phyloP scores from a whole-genome alignment of 2,113 vertebrate species.

The Proteles cristata region DNA sequence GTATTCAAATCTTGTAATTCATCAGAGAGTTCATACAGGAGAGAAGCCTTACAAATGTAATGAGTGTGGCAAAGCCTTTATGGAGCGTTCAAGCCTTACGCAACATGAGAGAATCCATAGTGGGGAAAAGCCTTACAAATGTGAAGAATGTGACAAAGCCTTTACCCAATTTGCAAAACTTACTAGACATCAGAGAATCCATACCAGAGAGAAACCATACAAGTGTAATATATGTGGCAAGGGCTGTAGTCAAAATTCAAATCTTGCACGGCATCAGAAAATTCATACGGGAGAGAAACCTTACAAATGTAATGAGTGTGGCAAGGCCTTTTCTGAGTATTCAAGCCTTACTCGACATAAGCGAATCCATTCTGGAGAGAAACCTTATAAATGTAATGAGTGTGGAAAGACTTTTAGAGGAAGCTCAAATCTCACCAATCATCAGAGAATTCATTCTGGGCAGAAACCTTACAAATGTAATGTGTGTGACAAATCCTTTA shows the following conservation, averaged over 20 bases:
- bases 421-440: not conserved
- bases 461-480: conserved; percentile 62
- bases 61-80: not conserved
- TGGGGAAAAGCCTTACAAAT: conserved; percentile 62
- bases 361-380: conserved; percentile 69
- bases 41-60: too few relatives aligned
- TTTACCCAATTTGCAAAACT: not conserved
- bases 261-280: conserved; percentile 3
- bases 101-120: conserved; percentile 44
- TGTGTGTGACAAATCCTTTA: conserved; percentile 49
- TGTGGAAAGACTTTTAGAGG: conserved; percentile 66
- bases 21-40: too few relatives aligned
- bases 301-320: conserved; percentile 64
- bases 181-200: too few relatives aligned
- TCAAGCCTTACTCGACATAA: conserved; percentile 52
- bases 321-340: conserved; percentile 61
- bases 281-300: conserved; percentile 71
- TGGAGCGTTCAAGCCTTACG: too few relatives aligned
- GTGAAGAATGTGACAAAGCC: conserved; percentile 66
- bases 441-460: conserved; percentile 49
- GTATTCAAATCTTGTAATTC: too few relatives aligned
- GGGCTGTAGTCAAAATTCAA: not conserved
- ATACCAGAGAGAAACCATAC: too few relatives aligned
- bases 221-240: conserved; percentile 21
- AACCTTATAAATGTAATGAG: conserved; percentile 59